Base-by-base conservation (phyloP, 2,797 vertebrate species). In the Bradypodion ventrale region DNA sequence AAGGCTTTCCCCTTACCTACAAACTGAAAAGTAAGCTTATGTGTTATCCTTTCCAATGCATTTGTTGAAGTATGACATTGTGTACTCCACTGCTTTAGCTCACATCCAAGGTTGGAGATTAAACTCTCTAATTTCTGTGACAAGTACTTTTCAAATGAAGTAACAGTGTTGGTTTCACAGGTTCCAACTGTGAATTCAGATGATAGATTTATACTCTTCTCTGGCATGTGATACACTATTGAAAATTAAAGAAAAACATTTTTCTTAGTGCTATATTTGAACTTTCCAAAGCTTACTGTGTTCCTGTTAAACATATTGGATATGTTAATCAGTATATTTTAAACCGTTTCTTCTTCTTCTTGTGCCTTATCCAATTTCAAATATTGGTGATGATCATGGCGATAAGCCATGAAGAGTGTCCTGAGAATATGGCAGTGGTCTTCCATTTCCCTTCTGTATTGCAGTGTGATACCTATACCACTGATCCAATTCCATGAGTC, bases 101-200 rank as follows among this genome's bases (percentile, higher is more conserved):
- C 82, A 78, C 66, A 37, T 3, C 27, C n/a, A 63, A 85, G 78
- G 9, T 49, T 73, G 68, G 1, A 0, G 37, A 86, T 37, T 49
- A 80, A 73, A 23, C 72, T 78, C 73, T 86, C 80, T 46, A 62
- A 35, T 62, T 87, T 15, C n/a, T 52, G 65, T n/a, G 87, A 75
- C 12, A 89, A 63, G 40, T 68, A 40, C n/a, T 84, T 89, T 84
- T 82, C 83, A 87, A 77, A 66, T 59, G 65, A 77, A 77, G 80
- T 44, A 60, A 74, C 49, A 19, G 59, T 44, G 0, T 1, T 68
- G 16, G 35, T 88, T 87, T 85, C 89, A 74, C 85, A 89, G 56
- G 62, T 72, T 78, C 29, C 80, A 76, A 5, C 35, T 70, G 46
- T 62, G 77, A 90, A 79, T 87, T 76, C 73, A 70, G 88, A 75